A percentile compares a stretch with the other conserved stretches of the same genome.
phyloP scores from a whole-genome alignment of 1,140 invertebrate genomes.

The Drosophila funebris region DNA sequence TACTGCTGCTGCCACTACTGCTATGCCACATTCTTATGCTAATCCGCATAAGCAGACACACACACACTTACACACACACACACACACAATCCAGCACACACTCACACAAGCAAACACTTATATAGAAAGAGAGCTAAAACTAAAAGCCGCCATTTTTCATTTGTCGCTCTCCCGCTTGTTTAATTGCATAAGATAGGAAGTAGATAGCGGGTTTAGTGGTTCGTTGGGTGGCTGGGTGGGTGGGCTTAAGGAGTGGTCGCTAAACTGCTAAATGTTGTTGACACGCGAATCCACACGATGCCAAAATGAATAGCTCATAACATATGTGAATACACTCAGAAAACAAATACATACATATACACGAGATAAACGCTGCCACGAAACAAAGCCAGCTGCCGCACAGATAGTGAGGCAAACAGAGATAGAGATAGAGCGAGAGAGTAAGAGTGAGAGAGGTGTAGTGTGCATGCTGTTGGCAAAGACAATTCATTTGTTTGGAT shows the following conservation, averaged over 20 bases:
- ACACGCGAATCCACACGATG: slow-evolving; percentile 61
- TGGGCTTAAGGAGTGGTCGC: slow-evolving; percentile 20
- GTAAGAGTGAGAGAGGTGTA: background rate
- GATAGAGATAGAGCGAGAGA: background rate
- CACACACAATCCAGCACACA: slow-evolving; percentile 8
- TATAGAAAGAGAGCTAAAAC: slow-evolving; percentile 26
- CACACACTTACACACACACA: slow-evolving; percentile 2
- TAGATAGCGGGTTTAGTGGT: slow-evolving; percentile 15
- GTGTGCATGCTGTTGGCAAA: slow-evolving; percentile 47
- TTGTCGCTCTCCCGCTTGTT: slow-evolving; percentile 49
- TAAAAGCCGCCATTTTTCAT: slow-evolving; percentile 63
- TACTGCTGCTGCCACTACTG: slow-evolving; percentile 6
- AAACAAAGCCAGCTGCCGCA: slow-evolving; percentile 43
- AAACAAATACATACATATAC: slow-evolving; percentile 28
- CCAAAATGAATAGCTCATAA: slow-evolving; percentile 67
- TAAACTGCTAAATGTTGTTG: slow-evolving; percentile 62
- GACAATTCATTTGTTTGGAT: slow-evolving; percentile 69
- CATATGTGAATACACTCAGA: slow-evolving; percentile 51
- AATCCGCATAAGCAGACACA: slow-evolving; percentile 25
- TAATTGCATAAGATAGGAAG: slow-evolving; percentile 57
- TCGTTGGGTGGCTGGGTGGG: background rate
- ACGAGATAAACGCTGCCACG: slow-evolving; percentile 28
- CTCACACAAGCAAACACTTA: background rate
- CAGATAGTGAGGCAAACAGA: slow-evolving; percentile 2
- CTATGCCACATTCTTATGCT: slow-evolving; percentile 27